Evolutionary conservation across 2,888 invertebrate species (phyloP), one percentile per base, ranked within the genome.

Genomic region (Isoperla grammatica): DNA sequence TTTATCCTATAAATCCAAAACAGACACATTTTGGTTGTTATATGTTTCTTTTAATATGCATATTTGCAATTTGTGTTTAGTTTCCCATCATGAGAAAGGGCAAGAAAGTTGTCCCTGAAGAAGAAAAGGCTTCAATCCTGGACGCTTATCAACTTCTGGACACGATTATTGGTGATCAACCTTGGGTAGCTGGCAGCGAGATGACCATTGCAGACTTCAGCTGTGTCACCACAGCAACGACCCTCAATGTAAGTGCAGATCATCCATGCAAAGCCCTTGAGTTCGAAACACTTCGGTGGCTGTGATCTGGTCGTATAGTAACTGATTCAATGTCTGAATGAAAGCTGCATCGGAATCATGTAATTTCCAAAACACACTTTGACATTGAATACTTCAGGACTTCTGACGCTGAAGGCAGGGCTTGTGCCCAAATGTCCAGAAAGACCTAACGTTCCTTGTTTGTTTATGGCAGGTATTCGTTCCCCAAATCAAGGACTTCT

Each of bases 191-290:
- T 4, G 53, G 53, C 9, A 22, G 39, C 13, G 19, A 20, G 12
- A 53, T 53, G 37, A 53, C 53, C 37, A 53, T 53, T 19, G 53
- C 53, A 3, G 53, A 53, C 39, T 53, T 37, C 39, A 20, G 17
- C 39, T 39, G 37, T 20, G 53, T 39, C 39, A 11, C 53, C 17
- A 39, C 53, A 2, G 19, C 39, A 4, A n/a, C 53, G 2, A 37
- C 39, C 17, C 39, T 53, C 8, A 20, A 37, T 37, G 53, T 53
- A 17, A 53, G 53, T 17, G 19, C 22, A 46, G 17, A 13, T 48
- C n/a, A n/a, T n/a, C n/a, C n/a, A n/a, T 48, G 8, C 46, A 11
- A 19, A 20, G 4, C 17, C 3, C 5, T 42, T 4, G 4, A 13
- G 42, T 42, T 42, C 12, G 15, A 6, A 11, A 37, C 11, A 11